phyloP scores from a whole-genome alignment of 2,797 vertebrate species.

The Podarcis siculus region DNA sequence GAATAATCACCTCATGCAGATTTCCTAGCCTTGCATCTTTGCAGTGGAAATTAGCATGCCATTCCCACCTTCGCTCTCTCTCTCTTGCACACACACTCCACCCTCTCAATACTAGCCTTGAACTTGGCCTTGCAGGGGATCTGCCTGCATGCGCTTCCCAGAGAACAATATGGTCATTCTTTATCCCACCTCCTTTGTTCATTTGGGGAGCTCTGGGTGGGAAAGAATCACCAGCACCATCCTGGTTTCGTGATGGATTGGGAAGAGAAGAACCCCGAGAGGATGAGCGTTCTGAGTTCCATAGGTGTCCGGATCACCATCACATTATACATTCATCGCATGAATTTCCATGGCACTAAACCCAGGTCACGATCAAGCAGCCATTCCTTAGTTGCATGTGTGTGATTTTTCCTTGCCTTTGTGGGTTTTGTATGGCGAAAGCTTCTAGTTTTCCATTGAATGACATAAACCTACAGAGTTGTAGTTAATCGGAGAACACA shows the following conservation, averaged over 20 bases:
- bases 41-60: constrained; percentile 63
- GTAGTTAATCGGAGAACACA: neutral
- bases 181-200: constrained; percentile 59
- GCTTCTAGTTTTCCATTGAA: neutral
- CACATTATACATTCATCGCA: no score
- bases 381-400: no score
- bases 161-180: constrained; percentile 62
- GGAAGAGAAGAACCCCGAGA: constrained; percentile 59
- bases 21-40: neutral
- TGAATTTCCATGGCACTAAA: constrained; percentile 59
- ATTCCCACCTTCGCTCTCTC: neutral
- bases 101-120: constrained; percentile 68
- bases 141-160: constrained; percentile 61
- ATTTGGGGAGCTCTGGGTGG: constrained; percentile 65
- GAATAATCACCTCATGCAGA: constrained; percentile 12
- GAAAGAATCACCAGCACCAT: constrained; percentile 55
- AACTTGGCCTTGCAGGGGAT: constrained; percentile 70
- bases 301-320: no score
- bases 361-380: neutral
- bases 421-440: neutral
- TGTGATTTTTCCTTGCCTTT: neutral
- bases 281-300: no score
- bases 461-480: neutral
- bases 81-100: neutral
- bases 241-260: constrained; percentile 55